Percentiles rank a stretch among this genome's conserved stretches.
phyloP scores from a whole-genome alignment of 2,888 invertebrate genomes.

The Chrysodeixis includens region DNA sequence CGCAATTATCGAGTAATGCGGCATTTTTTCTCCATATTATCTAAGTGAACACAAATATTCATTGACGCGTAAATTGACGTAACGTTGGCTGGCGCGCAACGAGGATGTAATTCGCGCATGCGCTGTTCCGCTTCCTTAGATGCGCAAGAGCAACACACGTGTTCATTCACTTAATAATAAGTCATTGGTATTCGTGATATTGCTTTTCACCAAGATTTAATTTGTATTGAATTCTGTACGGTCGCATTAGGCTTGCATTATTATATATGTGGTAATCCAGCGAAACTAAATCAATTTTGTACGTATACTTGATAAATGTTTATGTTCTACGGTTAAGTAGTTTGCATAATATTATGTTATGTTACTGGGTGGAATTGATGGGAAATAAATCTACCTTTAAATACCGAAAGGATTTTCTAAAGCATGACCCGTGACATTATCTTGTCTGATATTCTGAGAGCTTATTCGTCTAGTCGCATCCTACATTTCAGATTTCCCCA shows the following conservation, averaged over 20 bases:
- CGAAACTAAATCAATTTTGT: conserved; percentile 45
- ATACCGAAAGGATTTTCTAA: too few species aligned
- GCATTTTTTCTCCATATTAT: conserved; percentile 26
- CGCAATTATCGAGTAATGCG: neutral
- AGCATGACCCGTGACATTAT: too few species aligned
- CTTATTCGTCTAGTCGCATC: too few species aligned
- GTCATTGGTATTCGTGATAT: conserved; percentile 30
- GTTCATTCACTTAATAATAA: conserved; percentile 50
- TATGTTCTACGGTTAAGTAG: conserved; percentile 11
- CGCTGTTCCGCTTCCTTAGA: conserved; percentile 78
- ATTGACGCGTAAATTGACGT: conserved; percentile 42
- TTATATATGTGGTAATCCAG: conserved; percentile 23
- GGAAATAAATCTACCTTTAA: neutral
- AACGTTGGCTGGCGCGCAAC: conserved; percentile 29
- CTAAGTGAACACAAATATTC: conserved; percentile 37
- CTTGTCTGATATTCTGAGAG: too few species aligned
- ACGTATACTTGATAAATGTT: conserved; percentile 36
- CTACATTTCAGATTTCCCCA: neutral
- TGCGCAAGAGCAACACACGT: conserved; percentile 64
- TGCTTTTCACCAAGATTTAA: conserved; percentile 47
- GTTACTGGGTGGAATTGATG: neutral
- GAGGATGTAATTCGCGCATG: conserved; percentile 39
- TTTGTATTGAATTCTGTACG: conserved; percentile 46
- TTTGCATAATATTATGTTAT: conserved; percentile 11
- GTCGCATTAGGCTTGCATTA: conserved; percentile 29